Percentiles rank a stretch among this genome's conserved stretches.
These are phyloP conservation scores for Petroica traversi DNA, from an alignment of 2,113 vertebrate genomes.

Conservation along the genomic window DNA sequence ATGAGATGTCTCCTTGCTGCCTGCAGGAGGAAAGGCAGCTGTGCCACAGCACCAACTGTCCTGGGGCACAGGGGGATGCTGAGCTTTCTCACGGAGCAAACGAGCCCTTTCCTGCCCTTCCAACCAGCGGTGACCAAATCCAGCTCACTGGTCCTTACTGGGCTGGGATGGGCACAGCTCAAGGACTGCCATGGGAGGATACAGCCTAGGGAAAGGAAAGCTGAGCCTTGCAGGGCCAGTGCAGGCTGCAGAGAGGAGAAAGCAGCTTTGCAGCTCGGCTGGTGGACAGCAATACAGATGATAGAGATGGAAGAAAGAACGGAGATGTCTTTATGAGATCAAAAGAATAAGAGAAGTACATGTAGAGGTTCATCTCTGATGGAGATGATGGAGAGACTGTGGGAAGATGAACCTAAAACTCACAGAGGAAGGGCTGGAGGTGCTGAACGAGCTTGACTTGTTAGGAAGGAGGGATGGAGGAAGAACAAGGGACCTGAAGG, in stretches of 20 bases:
- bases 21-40: background rate
- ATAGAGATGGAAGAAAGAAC: background rate
- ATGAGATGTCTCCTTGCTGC: background rate
- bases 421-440: background rate
- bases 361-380: background rate
- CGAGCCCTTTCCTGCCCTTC: background rate
- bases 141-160: background rate
- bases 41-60: background rate
- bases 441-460: background rate
- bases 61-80: fast-evolving
- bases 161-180: background rate
- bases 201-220: background rate
- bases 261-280: background rate
- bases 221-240: background rate
- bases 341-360: background rate
- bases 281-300: background rate
- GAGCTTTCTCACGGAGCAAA: background rate
- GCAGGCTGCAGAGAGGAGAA: background rate
- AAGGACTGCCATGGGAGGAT: fast-evolving
- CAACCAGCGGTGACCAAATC: fast-evolving
- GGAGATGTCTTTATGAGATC: background rate
- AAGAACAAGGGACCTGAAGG: background rate
- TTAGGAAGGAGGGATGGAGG: background rate
- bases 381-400: background rate
- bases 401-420: background rate